Evolutionary conservation across 2,888 invertebrate species (phyloP).

Genomic region (Drosophila putrida): DNA sequence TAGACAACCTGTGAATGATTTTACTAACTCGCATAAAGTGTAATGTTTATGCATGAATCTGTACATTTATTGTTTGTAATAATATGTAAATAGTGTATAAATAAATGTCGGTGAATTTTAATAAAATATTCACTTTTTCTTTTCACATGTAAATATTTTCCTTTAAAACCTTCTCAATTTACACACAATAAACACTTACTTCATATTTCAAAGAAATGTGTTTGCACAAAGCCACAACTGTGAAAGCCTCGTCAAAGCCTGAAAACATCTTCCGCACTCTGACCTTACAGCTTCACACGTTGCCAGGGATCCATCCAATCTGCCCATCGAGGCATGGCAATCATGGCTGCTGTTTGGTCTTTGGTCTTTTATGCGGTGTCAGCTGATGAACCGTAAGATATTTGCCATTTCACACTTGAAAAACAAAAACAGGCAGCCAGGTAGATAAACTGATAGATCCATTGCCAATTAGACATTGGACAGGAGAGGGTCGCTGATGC

Average conservation of each 20-base stretch:
- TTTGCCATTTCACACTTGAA: conserved; percentile 42
- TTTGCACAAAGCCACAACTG: conserved; percentile 21
- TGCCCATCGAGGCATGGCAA: conserved; percentile 8
- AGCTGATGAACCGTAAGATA: conserved; percentile 47
- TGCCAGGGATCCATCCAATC: conserved; percentile 11
- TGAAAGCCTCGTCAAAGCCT: conserved; percentile 17
- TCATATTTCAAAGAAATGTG: conserved; percentile 6
- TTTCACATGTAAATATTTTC: conserved; percentile 7
- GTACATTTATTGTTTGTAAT: neutral
- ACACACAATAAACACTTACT: conserved; percentile 30
- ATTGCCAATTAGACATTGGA: conserved; percentile 47
- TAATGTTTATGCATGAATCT: conserved; percentile 21
- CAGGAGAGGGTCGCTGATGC: conserved; percentile 15
- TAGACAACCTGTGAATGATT: conserved; percentile 11
- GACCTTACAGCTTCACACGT: conserved; percentile 23
- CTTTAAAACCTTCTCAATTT: conserved; percentile 19
- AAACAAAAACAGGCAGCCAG: conserved; percentile 13
- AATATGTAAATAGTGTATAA: neutral
- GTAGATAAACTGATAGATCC: conserved; percentile 10
- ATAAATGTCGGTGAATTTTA: neutral
- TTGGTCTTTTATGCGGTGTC: conserved; percentile 40
- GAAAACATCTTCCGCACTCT: conserved; percentile 18
- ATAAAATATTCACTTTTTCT: conserved; percentile 5
- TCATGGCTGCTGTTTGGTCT: conserved; percentile 24
- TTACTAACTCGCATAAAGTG: neutral